Evolutionary conservation across 2,113 vertebrate genomes (phyloP).

Genomic region (Callionymus lyra): DNA sequence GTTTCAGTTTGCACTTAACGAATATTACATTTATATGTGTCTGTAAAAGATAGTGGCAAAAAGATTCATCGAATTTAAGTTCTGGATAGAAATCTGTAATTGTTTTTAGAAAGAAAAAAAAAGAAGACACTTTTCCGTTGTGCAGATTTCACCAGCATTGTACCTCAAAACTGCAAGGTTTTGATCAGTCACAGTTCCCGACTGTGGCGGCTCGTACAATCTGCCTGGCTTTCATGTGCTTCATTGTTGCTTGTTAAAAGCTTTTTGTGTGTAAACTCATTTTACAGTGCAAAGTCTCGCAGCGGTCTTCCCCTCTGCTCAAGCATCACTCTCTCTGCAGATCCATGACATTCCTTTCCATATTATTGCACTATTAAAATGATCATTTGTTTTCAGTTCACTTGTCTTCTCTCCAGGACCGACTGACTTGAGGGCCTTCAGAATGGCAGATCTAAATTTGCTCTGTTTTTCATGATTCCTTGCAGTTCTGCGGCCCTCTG

Average conservation of each 20-base stretch:
- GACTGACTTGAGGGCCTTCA: slow-evolving; percentile 10
- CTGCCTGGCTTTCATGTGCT: slow-evolving; percentile 32
- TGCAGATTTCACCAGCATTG: no score
- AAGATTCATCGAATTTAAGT: no score
- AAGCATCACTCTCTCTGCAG: slow-evolving; percentile 1
- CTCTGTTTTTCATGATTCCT: slow-evolving; percentile 29
- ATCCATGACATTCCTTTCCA: slow-evolving; percentile 5
- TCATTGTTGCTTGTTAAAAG: slow-evolving; percentile 24
- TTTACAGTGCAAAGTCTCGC: slow-evolving; percentile 7
- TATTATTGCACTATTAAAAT: slow-evolving; percentile 17
- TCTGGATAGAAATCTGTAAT: no score
- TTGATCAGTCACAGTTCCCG: slow-evolving; percentile 19
- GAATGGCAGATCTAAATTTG: slow-evolving; percentile 18
- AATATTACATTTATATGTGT: no score
- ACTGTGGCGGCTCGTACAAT: slow-evolving; percentile 15
- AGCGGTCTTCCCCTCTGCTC: slow-evolving; percentile 7
- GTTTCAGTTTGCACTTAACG: no score
- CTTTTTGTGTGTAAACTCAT: slow-evolving; percentile 13
- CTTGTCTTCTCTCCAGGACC: slow-evolving; percentile 7
- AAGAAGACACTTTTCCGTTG: no score
- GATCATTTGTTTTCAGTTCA: slow-evolving; percentile 33
- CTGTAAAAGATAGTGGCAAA: no score
- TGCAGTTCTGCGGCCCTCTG: slow-evolving; percentile 22
- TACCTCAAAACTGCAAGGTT: no score
- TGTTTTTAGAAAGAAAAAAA: no score